Conservation (phyloP, 2,888 invertebrate species). For the Polydrusus cervinus region DNA sequence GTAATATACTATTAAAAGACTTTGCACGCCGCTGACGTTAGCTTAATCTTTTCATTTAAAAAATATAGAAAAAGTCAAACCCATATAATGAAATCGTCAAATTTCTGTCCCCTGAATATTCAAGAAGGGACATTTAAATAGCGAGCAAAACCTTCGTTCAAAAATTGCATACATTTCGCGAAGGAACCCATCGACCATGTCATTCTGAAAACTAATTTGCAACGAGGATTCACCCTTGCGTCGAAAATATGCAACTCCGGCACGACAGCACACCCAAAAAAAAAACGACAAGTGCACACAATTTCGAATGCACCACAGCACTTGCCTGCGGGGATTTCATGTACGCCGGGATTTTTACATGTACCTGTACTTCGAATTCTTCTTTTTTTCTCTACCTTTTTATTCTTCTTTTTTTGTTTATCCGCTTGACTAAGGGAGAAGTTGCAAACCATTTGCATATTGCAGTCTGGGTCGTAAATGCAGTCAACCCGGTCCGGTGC, state of each 20-base stretch:
- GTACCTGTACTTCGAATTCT: conserved; percentile 49
- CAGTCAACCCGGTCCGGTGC: conserved; percentile 31
- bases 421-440: conserved; percentile 28
- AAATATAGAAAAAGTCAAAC: too few relatives aligned
- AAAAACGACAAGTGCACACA: conserved; percentile 40
- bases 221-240: conserved; percentile 35
- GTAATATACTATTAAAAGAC: too few relatives aligned
- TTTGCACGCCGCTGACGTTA: too few relatives aligned
- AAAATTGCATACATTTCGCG: conserved; percentile 23
- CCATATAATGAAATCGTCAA: too few relatives aligned
- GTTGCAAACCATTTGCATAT: conserved; percentile 44
- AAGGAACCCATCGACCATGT: conserved; percentile 15
- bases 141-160: not conserved
- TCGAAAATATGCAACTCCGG: conserved; percentile 22
- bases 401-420: conserved; percentile 12
- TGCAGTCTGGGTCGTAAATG: conserved; percentile 40
- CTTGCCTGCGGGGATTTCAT: conserved; percentile 13
- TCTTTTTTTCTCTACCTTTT: conserved; percentile 34
- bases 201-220: conserved; percentile 40
- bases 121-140: not conserved
- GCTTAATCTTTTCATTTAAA: too few relatives aligned
- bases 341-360: conserved; percentile 42
- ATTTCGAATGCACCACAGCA: conserved; percentile 48
- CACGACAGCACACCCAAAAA: conserved; percentile 31
- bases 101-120: not conserved